Conservation (phyloP, 2,113 vertebrate genomes). For the Probosciger aterrimus region DNA sequence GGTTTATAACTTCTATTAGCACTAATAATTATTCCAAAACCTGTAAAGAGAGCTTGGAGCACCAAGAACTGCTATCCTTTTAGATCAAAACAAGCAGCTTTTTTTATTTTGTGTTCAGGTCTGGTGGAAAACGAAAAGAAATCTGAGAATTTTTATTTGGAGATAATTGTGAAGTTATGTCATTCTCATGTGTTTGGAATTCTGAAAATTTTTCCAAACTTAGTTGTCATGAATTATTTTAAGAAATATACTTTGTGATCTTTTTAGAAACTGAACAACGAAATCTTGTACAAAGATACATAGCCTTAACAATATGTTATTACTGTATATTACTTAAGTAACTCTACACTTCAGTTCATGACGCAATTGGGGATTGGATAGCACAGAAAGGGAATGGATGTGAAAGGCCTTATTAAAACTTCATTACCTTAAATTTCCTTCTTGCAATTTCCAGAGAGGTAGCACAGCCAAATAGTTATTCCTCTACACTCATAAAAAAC, state of each 20-base stretch:
- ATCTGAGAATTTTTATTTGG: background rate
- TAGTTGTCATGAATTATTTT: background rate
- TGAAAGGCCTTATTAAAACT: background rate
- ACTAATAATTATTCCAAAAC: background rate
- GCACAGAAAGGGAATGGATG: background rate
- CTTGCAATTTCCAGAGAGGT: background rate
- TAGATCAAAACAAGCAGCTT: background rate
- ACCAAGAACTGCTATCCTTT: background rate
- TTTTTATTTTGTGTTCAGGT: background rate
- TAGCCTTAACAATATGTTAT: background rate
- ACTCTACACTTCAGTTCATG: background rate
- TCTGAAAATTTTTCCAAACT: background rate
- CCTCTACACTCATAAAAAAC: background rate
- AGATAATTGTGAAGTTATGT: background rate
- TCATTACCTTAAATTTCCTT: background rate
- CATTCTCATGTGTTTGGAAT: background rate
- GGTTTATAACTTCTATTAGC: background rate
- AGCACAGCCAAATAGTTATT: background rate
- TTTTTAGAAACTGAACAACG: background rate
- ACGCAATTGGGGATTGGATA: background rate
- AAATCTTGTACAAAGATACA: background rate
- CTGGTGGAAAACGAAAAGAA: background rate
- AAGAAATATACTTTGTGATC: background rate
- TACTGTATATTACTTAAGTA: background rate
- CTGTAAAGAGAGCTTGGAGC: background rate